A percentile compares a stretch with the other conserved stretches of the same genome.
phyloP scores from a whole-genome alignment of 2,113 vertebrate species.

The Copsychus sechellarum region DNA sequence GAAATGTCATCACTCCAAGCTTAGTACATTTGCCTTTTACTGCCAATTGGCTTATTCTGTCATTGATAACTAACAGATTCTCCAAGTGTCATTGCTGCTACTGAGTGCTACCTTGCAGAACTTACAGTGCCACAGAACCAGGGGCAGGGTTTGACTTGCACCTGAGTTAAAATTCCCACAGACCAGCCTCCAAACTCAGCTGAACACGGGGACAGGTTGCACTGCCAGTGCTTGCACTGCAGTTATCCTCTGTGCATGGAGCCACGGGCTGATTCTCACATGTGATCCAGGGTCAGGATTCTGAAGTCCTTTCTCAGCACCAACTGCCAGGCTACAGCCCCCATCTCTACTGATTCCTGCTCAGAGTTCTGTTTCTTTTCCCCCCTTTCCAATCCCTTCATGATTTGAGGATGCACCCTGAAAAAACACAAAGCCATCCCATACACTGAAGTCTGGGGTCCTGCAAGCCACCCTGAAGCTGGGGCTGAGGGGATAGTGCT shows the following conservation, averaged over 20 bases:
- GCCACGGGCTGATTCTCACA: not conserved
- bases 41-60: not conserved
- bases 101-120: not conserved
- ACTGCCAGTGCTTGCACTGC: accelerated
- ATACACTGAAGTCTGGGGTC: not conserved
- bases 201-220: accelerated
- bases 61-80: not conserved
- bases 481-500: not conserved
- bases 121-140: not conserved
- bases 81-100: not conserved
- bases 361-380: not conserved
- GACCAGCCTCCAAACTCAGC: not conserved
- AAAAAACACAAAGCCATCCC: not conserved
- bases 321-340: not conserved
- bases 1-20: not conserved
- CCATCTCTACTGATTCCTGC: not conserved
- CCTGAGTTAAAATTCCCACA: not conserved
- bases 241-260: not conserved
- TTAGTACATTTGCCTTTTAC: not conserved
- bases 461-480: not conserved
- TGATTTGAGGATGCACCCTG: not conserved
- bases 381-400: not conserved
- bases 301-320: not conserved
- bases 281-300: not conserved
- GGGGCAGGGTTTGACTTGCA: not conserved